A percentile compares a stretch with the other conserved stretches of the same genome.
Conservation (phyloP, 2,888 invertebrate genomes). For the Erebia palarica region DNA sequence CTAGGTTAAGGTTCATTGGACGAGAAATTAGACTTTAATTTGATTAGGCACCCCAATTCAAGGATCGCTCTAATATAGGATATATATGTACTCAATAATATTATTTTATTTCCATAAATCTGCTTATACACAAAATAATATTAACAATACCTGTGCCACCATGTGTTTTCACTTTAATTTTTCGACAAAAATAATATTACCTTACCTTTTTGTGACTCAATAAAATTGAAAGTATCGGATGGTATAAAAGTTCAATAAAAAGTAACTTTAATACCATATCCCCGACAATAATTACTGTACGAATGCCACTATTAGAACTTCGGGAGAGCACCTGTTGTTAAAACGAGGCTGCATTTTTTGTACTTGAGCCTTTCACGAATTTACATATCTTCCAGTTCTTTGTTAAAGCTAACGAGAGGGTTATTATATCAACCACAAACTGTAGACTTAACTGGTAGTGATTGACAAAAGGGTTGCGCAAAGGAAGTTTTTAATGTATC, state of each 20-base stretch:
- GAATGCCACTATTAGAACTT: constrained; percentile 70
- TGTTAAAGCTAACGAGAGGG: constrained; percentile 70
- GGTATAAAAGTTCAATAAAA: constrained; percentile 61
- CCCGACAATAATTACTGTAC: constrained; percentile 60
- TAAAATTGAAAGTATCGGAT: constrained; percentile 67
- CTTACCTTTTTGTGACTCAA: constrained; percentile 15
- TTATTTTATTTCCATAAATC: not conserved
- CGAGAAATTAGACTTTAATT: not conserved
- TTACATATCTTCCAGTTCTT: constrained; percentile 75
- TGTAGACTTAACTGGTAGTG: constrained; percentile 66
- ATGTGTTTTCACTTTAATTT: constrained; percentile 24
- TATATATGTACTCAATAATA: no score
- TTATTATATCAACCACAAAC: constrained; percentile 79
- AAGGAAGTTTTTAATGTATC: constrained; percentile 53
- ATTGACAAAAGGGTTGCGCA: constrained; percentile 70
- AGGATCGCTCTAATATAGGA: not conserved
- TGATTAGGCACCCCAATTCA: not conserved
- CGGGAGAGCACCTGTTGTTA: constrained; percentile 74
- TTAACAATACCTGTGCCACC: constrained; percentile 1
- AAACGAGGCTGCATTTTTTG: constrained; percentile 71
- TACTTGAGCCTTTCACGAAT: constrained; percentile 69
- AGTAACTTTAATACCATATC: constrained; percentile 58
- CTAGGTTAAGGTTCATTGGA: not conserved
- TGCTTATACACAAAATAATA: not conserved
- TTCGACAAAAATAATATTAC: constrained; percentile 16